These are phyloP conservation scores for Delichon dasypus DNA, from an alignment of 2,797 vertebrate genomes.

Conservation along the genomic window DNA sequence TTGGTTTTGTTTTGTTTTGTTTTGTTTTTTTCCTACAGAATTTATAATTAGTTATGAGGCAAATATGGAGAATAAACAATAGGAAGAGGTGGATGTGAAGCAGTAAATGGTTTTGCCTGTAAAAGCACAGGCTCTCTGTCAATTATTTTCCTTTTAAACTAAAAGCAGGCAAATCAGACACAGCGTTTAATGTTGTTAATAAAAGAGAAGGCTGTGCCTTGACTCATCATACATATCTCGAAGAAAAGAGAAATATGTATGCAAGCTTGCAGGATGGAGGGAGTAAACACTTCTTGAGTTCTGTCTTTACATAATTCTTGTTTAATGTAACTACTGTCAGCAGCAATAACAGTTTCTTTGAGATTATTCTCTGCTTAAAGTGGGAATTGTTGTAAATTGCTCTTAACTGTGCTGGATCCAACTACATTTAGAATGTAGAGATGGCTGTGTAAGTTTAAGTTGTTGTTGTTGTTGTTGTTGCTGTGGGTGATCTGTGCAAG, in stretches of 20 bases:
- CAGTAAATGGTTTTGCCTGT: background rate
- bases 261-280: background rate
- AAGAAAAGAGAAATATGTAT: background rate
- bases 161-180: background rate
- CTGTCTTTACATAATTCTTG: background rate
- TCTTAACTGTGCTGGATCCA: background rate
- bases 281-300: background rate
- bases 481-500: background rate
- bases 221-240: background rate
- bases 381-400: background rate
- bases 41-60: background rate
- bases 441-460: background rate
- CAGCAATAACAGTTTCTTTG: background rate
- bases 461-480: background rate
- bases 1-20: background rate
- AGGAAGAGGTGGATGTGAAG: background rate
- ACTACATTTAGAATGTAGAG: background rate
- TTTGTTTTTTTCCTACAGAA: background rate
- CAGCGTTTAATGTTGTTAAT: background rate
- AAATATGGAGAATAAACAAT: background rate
- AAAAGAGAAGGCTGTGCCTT: background rate
- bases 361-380: background rate
- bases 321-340: background rate
- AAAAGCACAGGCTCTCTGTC: background rate
- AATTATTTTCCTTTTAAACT: background rate